Conservation (phyloP, 2,113 vertebrate genomes). For the Megaptera novaeangliae region DNA sequence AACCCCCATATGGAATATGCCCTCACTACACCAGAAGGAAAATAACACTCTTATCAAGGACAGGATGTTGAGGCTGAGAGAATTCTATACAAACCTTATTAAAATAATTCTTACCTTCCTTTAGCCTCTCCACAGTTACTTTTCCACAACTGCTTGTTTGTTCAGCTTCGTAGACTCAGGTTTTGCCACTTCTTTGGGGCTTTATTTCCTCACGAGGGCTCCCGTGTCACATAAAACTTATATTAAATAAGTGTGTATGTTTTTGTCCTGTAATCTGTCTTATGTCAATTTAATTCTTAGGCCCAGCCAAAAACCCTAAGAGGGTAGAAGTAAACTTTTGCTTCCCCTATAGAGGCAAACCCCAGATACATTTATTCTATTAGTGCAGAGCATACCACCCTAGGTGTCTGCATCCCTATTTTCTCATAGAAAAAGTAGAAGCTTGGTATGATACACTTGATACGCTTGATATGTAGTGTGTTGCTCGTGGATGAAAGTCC, state of each 20-base stretch:
- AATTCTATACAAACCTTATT: background rate
- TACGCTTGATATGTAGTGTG: background rate
- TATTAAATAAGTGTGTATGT: background rate
- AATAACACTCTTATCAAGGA: background rate
- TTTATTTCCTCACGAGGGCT: background rate
- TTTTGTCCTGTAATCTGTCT: background rate
- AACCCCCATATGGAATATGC: background rate
- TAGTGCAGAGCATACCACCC: background rate
- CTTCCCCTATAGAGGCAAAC: background rate
- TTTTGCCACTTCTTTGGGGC: background rate
- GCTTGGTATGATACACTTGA: background rate
- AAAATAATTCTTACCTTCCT: background rate
- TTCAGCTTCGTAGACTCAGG: background rate
- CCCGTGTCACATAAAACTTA: background rate
- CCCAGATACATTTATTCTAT: background rate
- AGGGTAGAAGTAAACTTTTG: background rate
- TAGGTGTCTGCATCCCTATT: background rate
- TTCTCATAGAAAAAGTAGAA: background rate
- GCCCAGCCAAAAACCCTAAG: background rate
- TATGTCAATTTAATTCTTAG: background rate
- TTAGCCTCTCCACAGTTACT: background rate
- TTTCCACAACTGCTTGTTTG: background rate
- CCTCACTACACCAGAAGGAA: background rate
- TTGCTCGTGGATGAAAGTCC: background rate
- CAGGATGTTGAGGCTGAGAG: background rate